phyloP scores from a whole-genome alignment of 2,113 vertebrate genomes.

The Tiliqua scincoides region DNA sequence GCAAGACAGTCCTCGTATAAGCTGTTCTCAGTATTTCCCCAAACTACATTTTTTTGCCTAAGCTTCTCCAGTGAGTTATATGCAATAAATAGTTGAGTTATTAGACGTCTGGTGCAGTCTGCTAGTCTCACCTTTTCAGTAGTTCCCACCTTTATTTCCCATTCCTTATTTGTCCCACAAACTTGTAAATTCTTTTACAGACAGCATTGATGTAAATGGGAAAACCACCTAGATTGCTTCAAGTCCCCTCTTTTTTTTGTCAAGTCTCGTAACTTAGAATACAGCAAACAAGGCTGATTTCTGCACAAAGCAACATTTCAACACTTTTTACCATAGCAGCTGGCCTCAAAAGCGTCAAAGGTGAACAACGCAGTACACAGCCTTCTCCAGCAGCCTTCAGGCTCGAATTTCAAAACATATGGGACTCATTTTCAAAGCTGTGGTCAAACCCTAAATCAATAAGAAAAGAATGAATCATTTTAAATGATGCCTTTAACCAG shows the following conservation, averaged over 20 bases:
- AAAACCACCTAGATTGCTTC: slow-evolving; percentile 32
- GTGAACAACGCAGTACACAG: slow-evolving; percentile 57
- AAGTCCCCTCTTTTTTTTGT: slow-evolving; percentile 34
- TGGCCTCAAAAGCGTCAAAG: slow-evolving; percentile 50
- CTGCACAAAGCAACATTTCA: slow-evolving; percentile 38
- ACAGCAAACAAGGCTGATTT: slow-evolving; percentile 31
- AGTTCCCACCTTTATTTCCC: background rate
- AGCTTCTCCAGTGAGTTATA: too few relatives aligned
- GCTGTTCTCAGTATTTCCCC: too few relatives aligned
- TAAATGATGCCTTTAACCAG: slow-evolving; percentile 69
- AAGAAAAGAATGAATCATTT: slow-evolving; percentile 71
- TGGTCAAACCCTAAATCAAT: slow-evolving; percentile 73
- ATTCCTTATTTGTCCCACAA: slow-evolving; percentile 13
- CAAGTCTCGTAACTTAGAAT: slow-evolving; percentile 37
- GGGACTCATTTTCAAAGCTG: slow-evolving; percentile 75
- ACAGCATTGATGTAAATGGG: slow-evolving; percentile 44
- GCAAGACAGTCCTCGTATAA: too few relatives aligned
- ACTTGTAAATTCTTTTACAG: slow-evolving; percentile 47
- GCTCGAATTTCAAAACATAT: slow-evolving; percentile 72
- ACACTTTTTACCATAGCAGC: slow-evolving; percentile 43
- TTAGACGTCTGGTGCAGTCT: too few relatives aligned
- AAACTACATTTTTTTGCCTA: too few relatives aligned
- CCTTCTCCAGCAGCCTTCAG: slow-evolving; percentile 52
- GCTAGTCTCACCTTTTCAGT: too few relatives aligned
- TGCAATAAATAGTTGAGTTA: too few relatives aligned